Evolutionary conservation across 2,797 vertebrate species (phyloP).

Genomic region (Cossypha caffra): DNA sequence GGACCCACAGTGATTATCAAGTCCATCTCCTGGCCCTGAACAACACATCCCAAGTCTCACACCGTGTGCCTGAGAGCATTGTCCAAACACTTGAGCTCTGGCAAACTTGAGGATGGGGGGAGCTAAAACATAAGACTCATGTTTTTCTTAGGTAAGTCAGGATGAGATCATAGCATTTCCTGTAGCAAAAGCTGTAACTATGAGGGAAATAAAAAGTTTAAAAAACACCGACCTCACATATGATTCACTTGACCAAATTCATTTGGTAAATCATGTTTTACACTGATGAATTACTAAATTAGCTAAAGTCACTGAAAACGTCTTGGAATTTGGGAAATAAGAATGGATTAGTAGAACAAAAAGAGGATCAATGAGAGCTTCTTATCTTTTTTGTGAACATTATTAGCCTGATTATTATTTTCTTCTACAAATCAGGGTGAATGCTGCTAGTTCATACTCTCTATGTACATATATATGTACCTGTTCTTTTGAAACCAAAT

Average conservation of each 20-base stretch:
- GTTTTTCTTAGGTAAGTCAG: rapidly evolving
- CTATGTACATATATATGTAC: rapidly evolving
- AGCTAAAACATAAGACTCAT: neutral
- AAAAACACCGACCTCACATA: neutral
- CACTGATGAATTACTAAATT: neutral
- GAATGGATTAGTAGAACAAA: neutral
- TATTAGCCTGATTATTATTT: neutral
- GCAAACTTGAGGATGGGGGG: too few species aligned
- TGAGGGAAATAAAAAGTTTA: neutral
- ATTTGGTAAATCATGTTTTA: neutral
- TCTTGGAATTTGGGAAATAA: neutral
- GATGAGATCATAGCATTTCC: neutral
- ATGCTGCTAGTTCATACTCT: neutral
- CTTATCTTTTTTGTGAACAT: neutral
- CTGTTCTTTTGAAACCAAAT: neutral
- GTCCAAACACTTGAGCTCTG: neutral
- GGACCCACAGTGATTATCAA: neutral
- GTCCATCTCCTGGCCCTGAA: neutral
- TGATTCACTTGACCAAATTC: rapidly evolving
- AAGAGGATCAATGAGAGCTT: neutral
- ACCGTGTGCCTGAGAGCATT: neutral
- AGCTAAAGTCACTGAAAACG: neutral
- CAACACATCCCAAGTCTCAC: neutral
- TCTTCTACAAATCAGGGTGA: neutral
- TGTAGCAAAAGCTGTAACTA: neutral